These are phyloP conservation scores for Pseudois nayaur DNA, from an alignment of 2,113 vertebrate species.

Conservation along the genomic window DNA sequence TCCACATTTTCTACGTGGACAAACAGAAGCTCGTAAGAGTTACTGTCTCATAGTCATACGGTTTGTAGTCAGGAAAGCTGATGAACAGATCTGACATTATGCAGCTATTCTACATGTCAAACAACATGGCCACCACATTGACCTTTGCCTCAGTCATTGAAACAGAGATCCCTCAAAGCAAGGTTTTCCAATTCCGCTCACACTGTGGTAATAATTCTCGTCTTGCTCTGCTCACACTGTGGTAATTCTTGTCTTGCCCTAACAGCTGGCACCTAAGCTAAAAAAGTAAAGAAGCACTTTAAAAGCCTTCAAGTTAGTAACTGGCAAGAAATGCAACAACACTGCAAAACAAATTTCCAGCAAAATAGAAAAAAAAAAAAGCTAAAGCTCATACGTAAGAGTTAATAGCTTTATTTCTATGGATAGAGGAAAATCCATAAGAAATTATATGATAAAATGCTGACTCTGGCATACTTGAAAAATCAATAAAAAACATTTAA, in stretches of 20 bases:
- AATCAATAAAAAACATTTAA: constrained; percentile 68
- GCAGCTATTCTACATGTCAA: background rate
- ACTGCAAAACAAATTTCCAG: constrained; percentile 34
- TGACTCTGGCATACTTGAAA: constrained; percentile 63
- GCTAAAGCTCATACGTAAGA: constrained; percentile 37
- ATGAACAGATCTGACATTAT: background rate
- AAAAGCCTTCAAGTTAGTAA: constrained; percentile 29
- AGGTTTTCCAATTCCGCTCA: background rate
- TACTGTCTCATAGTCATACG: background rate
- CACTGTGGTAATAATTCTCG: background rate
- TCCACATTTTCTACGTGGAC: background rate
- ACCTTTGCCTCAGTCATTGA: background rate
- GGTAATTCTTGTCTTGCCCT: background rate
- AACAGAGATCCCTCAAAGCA: background rate
- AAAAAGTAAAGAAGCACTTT: constrained; percentile 41
- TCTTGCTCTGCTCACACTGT: background rate
- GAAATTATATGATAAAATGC: constrained; percentile 59
- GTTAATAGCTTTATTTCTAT: constrained; percentile 69
- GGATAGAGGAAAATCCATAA: constrained; percentile 60
- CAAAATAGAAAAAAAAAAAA: background rate
- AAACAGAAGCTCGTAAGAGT: background rate
- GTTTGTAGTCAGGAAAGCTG: background rate
- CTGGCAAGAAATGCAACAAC: constrained; percentile 13
- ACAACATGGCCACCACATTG: background rate
- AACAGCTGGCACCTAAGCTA: background rate